These are phyloP conservation scores for Oxyruncus cristatus DNA, from an alignment of 2,113 vertebrate genomes.

Conservation along the genomic window DNA sequence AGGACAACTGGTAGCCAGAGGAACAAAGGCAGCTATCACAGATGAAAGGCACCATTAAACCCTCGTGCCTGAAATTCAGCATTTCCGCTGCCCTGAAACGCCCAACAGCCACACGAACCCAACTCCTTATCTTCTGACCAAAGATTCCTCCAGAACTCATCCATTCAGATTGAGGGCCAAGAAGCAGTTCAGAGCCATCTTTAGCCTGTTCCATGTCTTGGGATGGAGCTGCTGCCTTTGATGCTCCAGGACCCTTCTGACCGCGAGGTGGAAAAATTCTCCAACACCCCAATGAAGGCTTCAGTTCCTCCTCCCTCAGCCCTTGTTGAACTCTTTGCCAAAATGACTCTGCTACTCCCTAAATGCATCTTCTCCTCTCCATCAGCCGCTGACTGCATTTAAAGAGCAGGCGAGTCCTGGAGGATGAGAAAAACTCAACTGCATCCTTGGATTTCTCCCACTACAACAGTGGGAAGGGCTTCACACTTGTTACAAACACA, in stretches of 20 bases:
- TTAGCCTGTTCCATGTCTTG: background rate
- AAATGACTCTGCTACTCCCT: background rate
- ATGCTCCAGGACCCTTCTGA: slow-evolving; percentile 9
- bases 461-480: background rate
- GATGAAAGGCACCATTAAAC: slow-evolving; percentile 30
- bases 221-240: background rate
- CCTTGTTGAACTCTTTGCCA: background rate
- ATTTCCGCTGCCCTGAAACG: background rate
- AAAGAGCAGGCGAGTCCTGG: background rate
- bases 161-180: background rate
- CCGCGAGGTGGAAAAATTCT: slow-evolving; percentile 15
- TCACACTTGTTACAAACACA: background rate
- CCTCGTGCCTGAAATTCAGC: background rate
- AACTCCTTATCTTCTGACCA: background rate
- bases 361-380: background rate
- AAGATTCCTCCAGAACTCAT: slow-evolving; percentile 2
- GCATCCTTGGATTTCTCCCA: background rate
- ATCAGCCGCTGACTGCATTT: background rate
- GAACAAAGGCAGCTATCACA: slow-evolving; percentile 36
- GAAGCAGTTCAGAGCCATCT: background rate
- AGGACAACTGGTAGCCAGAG: slow-evolving; percentile 7
- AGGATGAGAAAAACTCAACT: background rate
- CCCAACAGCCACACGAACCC: background rate
- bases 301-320: background rate
- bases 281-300: background rate